phyloP scores from a whole-genome alignment of 2,888 invertebrate genomes.

The Mycalesis mineus region DNA sequence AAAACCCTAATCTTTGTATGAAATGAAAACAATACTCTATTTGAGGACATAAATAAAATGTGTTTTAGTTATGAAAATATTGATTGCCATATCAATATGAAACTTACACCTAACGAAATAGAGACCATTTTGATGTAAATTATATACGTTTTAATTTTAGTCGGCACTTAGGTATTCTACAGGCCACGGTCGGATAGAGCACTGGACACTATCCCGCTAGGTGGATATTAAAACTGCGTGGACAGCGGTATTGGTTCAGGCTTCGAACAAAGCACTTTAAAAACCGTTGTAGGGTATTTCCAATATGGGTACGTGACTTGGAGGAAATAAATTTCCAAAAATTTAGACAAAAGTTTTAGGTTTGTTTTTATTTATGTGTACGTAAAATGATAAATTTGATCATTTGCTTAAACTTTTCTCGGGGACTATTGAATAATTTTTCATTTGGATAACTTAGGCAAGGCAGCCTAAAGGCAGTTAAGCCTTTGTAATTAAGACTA shows the following conservation, averaged over 20 bases:
- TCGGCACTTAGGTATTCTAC: slow-evolving; percentile 3
- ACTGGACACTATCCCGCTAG: neutral
- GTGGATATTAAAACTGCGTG: slow-evolving; percentile 6
- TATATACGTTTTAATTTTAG: neutral
- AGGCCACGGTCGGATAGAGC: neutral
- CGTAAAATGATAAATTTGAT: no score
- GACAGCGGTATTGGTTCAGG: slow-evolving; percentile 1
- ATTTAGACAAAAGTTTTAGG: no score
- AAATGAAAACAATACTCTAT: slow-evolving; percentile 25
- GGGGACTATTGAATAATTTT: no score
- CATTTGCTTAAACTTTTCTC: no score
- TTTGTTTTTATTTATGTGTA: no score
- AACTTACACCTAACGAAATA: neutral
- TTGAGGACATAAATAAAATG: slow-evolving; percentile 16
- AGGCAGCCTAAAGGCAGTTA: no score
- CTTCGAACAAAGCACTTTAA: slow-evolving; percentile 1
- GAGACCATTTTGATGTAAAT: neutral
- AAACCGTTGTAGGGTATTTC: neutral
- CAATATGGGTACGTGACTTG: neutral
- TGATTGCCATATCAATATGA: neutral
- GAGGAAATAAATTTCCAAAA: neutral
- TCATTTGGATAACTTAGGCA: no score
- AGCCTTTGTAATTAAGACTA: no score
- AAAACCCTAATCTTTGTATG: slow-evolving; percentile 21
- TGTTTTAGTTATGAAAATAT: slow-evolving; percentile 18